Base-by-base conservation (phyloP, 2,888 invertebrate genomes). In the Polydrusus tereticollis region DNA sequence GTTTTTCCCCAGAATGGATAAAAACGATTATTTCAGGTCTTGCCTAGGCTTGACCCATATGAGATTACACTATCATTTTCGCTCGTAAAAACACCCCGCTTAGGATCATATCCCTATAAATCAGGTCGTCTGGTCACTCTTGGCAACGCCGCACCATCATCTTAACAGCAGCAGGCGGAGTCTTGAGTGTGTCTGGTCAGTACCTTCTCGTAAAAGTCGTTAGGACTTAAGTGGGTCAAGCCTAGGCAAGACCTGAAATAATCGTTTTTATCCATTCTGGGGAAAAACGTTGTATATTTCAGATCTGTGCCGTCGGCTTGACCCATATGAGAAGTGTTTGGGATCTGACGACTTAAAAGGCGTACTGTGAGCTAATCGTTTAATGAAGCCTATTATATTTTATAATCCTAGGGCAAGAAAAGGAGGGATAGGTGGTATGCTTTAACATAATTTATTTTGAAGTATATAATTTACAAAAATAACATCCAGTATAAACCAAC, bases 301-400 rank as follows among this genome's bases (percentile, higher is more conserved):
- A 41, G 14, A 2, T 16, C 41, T 41, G 41, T 41, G 41, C 60
- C 60, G 38, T 60, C 41, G 38, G 60, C 60, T 60, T 60, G 60
- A 60, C 60, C 60, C 41, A 7, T 41, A 38, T 38, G 60, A 60
- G 60, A 60, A 18, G 60, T 60, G 41, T 60, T 43, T 60, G 43
- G 41, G 26, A 5, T 60, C 41, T 60, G 60, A 20, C 60, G 60
- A 43, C 60, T 21, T 21, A 43, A 18, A 29, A 60, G 7, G 60
- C 60, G 60, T 60, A 60, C 60, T 60, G 60, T 43, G 60, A 60
- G 16, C 6, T 38, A 36, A 10, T 10, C 10, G 10, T 36, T 36
- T 23, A 20, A 7, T 16, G 16, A 14, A 41, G n/a, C 7, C n/a
- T 7, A 12, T 8, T 8, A 38, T 38, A n/a, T n/a, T n/a, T n/a